Base-by-base conservation (phyloP, 1,140 invertebrate genomes). In the Tetraneura akinire region DNA sequence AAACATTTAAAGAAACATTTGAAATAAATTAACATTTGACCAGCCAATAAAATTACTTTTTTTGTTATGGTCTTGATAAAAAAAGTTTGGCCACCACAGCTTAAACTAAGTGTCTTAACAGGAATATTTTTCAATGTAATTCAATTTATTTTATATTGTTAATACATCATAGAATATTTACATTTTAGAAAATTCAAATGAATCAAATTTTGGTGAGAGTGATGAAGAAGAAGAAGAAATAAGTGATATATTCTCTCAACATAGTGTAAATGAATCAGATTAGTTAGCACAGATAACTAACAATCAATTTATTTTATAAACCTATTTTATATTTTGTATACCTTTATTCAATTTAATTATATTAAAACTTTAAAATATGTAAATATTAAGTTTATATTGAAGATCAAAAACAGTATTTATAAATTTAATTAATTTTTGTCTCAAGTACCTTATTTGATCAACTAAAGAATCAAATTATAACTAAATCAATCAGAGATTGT, bases 181-280 rank as follows among this genome's bases (percentile, higher is more conserved):
- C 11, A 13, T 78, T 78, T 78, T 47, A 78, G 74, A 78, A 47
- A 78, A 78, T 29, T 78, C 74, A 55, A 78, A 78, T n/a, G 74
- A 78, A 60, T 78, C 74, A 78, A 78, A 78, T 60, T 78, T 78
- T 26, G 53, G 14, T n/a, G 74, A 78, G 45, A 78, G 74, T 23
- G 71, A 74, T 37, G 71, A 74, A 42, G 70, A 70, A 26, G 64
- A 74, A 55, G 73, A 76, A 78, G 74, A 78, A 78, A 78, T 78
- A 18, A 78, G 55, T 57, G 74, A 78, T 42, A 60, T 78, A 47
- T 78, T 78, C 62, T 78, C 74, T 62, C 74, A 60, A 11, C 74
- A 57, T 62, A 78, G 53, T 60, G 74, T 78, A 23, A 55, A 78
- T 60, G 74, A 78, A 78, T 60, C 74, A 18, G 53, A 78, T 45